Conservation (phyloP, 2,888 invertebrate genomes). For the Sacculina carcini region DNA sequence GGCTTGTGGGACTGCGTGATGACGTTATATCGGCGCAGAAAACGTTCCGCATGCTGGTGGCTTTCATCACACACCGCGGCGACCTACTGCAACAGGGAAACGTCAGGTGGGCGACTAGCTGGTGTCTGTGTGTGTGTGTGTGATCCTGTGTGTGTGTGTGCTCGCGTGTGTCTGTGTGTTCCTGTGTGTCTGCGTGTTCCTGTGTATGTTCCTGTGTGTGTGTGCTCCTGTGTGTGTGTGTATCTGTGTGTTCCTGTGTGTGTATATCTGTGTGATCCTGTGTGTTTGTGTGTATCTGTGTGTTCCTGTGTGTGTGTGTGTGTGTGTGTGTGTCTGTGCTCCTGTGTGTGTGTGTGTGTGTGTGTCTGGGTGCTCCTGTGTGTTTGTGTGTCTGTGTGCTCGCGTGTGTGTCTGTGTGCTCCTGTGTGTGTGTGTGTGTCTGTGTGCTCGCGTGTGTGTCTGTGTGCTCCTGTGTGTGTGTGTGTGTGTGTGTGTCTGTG, state of each 20-base stretch:
- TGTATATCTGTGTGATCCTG: not conserved
- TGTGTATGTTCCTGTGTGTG: not conserved
- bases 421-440: no score
- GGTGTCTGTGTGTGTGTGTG: not conserved
- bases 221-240: not conserved
- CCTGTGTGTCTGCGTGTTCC: not conserved
- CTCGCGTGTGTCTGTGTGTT: not conserved
- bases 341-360: no score
- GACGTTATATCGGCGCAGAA: constrained; percentile 69
- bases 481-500: no score
- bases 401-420: no score
- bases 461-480: no score
- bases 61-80: constrained; percentile 76
- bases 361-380: no score
- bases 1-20: constrained; percentile 69
- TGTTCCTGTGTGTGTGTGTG: no score
- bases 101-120: constrained; percentile 20
- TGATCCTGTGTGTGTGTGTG: not conserved
- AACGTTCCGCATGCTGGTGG: constrained; percentile 78
- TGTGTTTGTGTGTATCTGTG: no score
- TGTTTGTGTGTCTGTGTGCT: no score
- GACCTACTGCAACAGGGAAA: constrained; percentile 35
- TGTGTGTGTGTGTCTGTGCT: no score
- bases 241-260: not conserved
- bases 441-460: no score